Evolutionary conservation across 1,140 invertebrate species (phyloP).

Genomic region (Berghia stephanieae): DNA sequence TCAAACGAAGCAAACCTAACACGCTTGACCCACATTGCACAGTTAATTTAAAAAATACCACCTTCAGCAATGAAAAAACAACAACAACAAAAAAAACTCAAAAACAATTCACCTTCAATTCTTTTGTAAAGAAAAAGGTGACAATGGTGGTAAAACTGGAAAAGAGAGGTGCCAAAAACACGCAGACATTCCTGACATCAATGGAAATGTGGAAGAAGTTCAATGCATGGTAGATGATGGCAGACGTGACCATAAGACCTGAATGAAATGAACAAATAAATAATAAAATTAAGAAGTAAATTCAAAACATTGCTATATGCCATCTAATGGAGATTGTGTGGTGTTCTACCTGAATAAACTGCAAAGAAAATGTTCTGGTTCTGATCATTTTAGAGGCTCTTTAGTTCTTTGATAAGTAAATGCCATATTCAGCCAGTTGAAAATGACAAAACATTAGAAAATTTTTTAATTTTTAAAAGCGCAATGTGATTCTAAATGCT

Average conservation of each 20-base stretch:
- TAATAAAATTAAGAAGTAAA: no score
- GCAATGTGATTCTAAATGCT: background rate
- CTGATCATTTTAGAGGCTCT: no score
- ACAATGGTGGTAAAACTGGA: constrained; percentile 95
- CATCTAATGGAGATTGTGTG: no score
- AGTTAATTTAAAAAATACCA: no score
- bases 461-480: background rate
- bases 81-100: background rate
- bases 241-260: constrained; percentile 95
- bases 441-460: no score
- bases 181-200: constrained; percentile 97
- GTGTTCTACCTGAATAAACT: no score
- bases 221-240: constrained; percentile 87
- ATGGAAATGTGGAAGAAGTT: constrained; percentile 92
- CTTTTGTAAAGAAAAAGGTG: constrained; percentile 95
- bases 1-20: no score
- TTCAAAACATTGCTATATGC: no score
- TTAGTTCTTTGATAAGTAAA: no score
- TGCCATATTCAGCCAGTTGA: no score
- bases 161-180: constrained; percentile 96
- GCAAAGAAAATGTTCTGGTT: no score
- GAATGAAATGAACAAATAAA: constrained; percentile 4
- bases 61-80: background rate
- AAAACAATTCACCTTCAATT: constrained; percentile 78
- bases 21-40: no score